phyloP scores from a whole-genome alignment of 2,113 vertebrate species.

The Numida meleagris region DNA sequence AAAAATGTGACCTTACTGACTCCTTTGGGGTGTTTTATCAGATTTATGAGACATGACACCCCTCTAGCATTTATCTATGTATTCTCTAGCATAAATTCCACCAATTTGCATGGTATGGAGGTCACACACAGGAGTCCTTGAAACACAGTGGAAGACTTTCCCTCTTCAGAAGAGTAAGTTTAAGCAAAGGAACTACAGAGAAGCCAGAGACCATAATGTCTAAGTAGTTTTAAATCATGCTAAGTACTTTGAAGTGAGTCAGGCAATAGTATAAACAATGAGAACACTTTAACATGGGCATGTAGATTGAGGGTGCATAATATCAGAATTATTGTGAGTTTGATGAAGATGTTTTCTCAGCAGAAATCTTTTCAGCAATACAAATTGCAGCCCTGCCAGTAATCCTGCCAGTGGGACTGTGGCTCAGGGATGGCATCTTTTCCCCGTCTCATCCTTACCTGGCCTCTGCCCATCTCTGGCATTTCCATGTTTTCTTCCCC shows the following conservation, averaged over 20 bases:
- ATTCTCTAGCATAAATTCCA: not conserved
- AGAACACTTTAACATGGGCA: not conserved
- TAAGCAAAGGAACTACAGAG: not conserved
- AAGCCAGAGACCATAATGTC: not conserved
- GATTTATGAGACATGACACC: not conserved
- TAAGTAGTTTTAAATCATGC: not conserved
- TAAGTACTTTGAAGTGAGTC: not conserved
- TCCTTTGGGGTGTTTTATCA: not conserved
- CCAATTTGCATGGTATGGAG: not conserved
- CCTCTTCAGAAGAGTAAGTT: not conserved
- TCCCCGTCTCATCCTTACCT: not conserved
- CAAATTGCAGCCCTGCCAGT: not conserved
- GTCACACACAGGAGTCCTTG: not conserved
- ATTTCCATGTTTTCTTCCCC: not conserved
- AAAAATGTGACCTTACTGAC: not conserved
- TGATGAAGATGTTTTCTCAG: not conserved
- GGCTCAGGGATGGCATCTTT: not conserved
- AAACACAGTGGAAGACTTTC: not conserved
- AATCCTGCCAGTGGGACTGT: not conserved
- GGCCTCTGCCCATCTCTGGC: not conserved
- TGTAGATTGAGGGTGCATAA: not conserved
- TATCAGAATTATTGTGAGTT: not conserved
- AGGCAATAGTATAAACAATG: not conserved
- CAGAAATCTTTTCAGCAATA: not conserved
- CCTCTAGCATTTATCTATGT: not conserved